These are phyloP conservation scores for Eufriesea mexicana DNA, from an alignment of 1,140 invertebrate genomes.

Conservation along the genomic window DNA sequence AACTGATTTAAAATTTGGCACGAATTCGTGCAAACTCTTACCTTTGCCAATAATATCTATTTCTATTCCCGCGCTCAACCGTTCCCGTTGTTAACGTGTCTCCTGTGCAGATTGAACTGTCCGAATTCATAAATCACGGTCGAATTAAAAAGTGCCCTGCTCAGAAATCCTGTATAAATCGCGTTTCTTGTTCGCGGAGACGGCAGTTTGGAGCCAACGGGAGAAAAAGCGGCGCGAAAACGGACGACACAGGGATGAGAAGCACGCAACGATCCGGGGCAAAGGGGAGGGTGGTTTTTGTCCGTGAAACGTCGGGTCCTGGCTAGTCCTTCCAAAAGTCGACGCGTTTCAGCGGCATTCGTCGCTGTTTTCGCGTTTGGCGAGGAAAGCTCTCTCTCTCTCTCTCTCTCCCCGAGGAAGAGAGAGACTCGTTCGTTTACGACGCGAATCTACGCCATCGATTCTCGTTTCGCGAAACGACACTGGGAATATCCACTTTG, in stretches of 20 bases:
- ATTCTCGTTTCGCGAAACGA: slow-evolving; percentile 20
- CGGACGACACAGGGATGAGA: neutral
- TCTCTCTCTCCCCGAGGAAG: neutral
- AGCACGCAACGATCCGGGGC: neutral
- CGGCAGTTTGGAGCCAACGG: slow-evolving; percentile 6
- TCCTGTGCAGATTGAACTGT: neutral
- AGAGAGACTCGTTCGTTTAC: neutral
- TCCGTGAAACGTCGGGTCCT: neutral
- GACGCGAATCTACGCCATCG: slow-evolving; percentile 21
- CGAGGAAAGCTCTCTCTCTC: too few relatives aligned
- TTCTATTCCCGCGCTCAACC: neutral
- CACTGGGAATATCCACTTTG: slow-evolving; percentile 10
- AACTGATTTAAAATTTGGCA: slow-evolving; percentile 50
- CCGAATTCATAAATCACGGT: neutral
- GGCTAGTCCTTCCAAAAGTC: neutral
- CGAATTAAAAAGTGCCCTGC: slow-evolving; percentile 21
- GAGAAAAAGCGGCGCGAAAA: slow-evolving; percentile 15
- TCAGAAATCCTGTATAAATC: slow-evolving; percentile 16
- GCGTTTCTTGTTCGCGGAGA: slow-evolving; percentile 1
- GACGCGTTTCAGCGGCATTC: neutral
- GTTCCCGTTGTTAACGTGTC: neutral
- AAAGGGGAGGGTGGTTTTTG: neutral
- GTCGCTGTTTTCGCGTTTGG: neutral
- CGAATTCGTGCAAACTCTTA: neutral
- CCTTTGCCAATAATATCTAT: slow-evolving; percentile 2